These are phyloP conservation scores for Aspidiotus destructor DNA, from an alignment of 2,888 invertebrate genomes.

Conservation along the genomic window DNA sequence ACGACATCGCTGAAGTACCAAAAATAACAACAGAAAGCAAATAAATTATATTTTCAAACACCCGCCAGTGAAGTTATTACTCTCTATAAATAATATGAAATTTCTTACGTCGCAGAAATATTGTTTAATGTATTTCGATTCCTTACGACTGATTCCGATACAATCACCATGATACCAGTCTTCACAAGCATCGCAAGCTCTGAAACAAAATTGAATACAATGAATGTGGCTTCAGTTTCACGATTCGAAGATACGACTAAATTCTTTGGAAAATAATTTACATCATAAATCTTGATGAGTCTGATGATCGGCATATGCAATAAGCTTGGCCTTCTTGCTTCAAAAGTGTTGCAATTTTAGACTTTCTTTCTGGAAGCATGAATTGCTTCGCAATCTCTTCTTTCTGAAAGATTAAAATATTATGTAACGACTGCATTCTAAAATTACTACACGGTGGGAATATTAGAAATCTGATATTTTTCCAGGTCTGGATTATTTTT, in stretches of 20 bases:
- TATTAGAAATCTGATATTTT: neutral
- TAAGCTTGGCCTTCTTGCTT: constrained; percentile 88
- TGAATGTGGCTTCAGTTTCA: neutral
- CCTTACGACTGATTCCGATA: constrained; percentile 85
- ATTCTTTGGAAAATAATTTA: constrained; percentile 44
- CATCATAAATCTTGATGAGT: constrained; percentile 95
- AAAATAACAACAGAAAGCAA: neutral
- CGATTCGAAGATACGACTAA: neutral
- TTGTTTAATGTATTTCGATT: constrained; percentile 84
- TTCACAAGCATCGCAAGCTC: constrained; percentile 92
- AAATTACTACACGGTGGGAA: neutral
- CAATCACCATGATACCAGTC: constrained; percentile 99
- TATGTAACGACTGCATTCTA: neutral
- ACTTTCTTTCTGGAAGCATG: constrained; percentile 77
- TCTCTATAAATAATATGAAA: too few species aligned
- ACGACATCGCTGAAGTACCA: constrained; percentile 51
- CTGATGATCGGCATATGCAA: constrained; percentile 88
- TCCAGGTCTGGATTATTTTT: too few species aligned
- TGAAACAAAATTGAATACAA: constrained; percentile 41
- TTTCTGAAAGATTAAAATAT: constrained; percentile 48
- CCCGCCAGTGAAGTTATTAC: neutral
- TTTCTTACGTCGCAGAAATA: constrained; percentile 65
- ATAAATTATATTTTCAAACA: neutral
- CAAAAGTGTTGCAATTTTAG: constrained; percentile 75
- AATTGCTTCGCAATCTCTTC: constrained; percentile 85